phyloP scores from a whole-genome alignment of 2,113 vertebrate genomes.

The Motacilla alba region DNA sequence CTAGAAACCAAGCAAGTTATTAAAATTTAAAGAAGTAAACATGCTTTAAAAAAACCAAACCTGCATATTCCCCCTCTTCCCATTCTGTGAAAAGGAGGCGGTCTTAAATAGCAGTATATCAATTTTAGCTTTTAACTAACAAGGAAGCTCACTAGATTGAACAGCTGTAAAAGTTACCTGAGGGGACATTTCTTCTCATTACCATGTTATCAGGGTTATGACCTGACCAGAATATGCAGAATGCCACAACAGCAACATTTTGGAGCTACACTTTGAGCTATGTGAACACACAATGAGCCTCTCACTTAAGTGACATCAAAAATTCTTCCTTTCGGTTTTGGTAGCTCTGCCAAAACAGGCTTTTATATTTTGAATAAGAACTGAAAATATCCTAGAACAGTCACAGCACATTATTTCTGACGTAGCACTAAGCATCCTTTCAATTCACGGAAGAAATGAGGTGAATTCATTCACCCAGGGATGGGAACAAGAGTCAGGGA shows the following conservation, averaged over 20 bases:
- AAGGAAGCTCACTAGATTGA: neutral
- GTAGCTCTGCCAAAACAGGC: neutral
- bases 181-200: neutral
- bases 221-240: neutral
- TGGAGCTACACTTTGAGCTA: neutral
- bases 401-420: neutral
- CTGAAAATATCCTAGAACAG: neutral
- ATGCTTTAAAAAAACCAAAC: neutral
- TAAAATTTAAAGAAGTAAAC: neutral
- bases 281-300: neutral
- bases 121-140: neutral
- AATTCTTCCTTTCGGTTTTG: neutral
- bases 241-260: neutral
- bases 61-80: neutral
- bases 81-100: neutral
- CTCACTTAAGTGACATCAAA: neutral
- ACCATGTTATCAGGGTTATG: no score
- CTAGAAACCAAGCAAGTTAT: slow-evolving; percentile 63
- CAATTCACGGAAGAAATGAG: neutral
- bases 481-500: neutral
- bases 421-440: neutral
- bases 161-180: neutral
- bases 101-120: neutral
- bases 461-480: neutral
- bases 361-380: neutral